These are phyloP conservation scores for Machimus rusticus DNA, from an alignment of 2,888 invertebrate species.

Conservation along the genomic window DNA sequence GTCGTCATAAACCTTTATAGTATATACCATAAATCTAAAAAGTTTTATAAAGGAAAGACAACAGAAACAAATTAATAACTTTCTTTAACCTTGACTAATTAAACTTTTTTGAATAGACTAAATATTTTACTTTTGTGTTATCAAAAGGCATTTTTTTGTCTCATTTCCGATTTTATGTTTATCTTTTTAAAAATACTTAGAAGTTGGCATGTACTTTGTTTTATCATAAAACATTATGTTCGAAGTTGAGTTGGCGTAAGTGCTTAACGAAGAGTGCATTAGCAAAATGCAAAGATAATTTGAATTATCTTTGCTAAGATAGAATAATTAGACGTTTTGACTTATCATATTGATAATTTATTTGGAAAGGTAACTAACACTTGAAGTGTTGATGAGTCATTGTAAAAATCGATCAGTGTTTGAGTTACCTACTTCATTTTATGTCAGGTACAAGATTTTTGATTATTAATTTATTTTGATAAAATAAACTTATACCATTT, in stretches of 20 bases:
- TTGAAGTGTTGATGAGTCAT: neutral
- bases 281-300: neutral
- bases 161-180: neutral
- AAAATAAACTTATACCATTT: too few species aligned
- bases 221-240: neutral
- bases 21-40: neutral
- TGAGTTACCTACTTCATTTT: too few species aligned
- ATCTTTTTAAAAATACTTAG: neutral
- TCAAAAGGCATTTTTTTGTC: neutral
- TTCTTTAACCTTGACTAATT: neutral
- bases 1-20: neutral
- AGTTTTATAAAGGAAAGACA: neutral
- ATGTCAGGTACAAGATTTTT: too few species aligned
- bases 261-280: neutral
- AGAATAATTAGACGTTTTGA: neutral
- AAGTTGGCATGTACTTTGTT: neutral
- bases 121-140: neutral
- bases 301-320: neutral
- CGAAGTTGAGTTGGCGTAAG: neutral
- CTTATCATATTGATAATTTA: neutral
- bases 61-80: neutral
- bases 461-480: too few species aligned
- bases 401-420: too few species aligned
- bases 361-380: neutral
- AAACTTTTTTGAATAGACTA: neutral